Conservation (phyloP, 2,888 invertebrate species). For the Tachystola acroxantha region DNA sequence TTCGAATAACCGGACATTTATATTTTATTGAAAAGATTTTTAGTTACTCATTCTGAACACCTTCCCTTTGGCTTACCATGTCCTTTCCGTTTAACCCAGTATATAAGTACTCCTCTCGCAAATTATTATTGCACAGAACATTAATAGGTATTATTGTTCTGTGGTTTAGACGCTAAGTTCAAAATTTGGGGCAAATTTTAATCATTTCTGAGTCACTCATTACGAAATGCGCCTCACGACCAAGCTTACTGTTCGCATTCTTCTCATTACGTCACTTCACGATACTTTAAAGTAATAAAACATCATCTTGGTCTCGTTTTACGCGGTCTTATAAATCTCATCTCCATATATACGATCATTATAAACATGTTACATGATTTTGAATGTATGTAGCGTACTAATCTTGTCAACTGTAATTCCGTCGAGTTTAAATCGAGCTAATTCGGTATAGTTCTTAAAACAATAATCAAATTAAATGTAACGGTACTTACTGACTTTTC, state of each 20-base stretch:
- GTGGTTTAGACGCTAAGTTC: too few relatives aligned
- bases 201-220: constrained; percentile 6
- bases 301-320: constrained; percentile 1
- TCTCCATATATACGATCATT: constrained; percentile 4
- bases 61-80: too few relatives aligned
- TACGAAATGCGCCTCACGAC: constrained; percentile 8
- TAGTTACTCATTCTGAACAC: too few relatives aligned
- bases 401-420: constrained; percentile 1
- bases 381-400: neutral
- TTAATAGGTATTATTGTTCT: too few relatives aligned
- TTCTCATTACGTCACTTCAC: constrained; percentile 7
- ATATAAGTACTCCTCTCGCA: too few relatives aligned
- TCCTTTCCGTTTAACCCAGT: too few relatives aligned
- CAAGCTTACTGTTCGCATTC: constrained; percentile 6
- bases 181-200: constrained; percentile 7
- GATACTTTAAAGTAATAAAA: constrained; percentile 5
- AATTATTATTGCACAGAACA: too few relatives aligned
- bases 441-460: constrained; percentile 6
- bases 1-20: too few relatives aligned
- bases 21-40: too few relatives aligned
- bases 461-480: too few relatives aligned
- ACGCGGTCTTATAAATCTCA: constrained; percentile 2
- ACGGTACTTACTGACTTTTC: too few relatives aligned
- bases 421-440: neutral
- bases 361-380: constrained; percentile 6